phyloP scores from a whole-genome alignment of 1,140 invertebrate genomes.

The Yoshiicerus persimilis region DNA sequence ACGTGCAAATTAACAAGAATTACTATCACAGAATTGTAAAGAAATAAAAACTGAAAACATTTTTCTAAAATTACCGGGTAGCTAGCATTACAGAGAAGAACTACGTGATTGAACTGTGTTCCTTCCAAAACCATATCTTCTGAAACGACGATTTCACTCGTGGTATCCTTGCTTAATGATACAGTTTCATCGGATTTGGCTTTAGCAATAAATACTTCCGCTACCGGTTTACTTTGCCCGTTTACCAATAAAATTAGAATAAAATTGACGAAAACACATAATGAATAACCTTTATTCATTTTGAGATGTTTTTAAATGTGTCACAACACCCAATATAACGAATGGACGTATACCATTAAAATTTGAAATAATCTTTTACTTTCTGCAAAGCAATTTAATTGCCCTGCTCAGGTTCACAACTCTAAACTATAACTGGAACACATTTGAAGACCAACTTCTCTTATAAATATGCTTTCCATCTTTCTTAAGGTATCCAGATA shows the following conservation, averaged over 20 bases:
- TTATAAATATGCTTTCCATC: neutral
- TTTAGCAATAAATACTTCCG: conserved; percentile 34
- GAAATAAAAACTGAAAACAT: neutral
- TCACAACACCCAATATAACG: neutral
- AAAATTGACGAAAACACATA: neutral
- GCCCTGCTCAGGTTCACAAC: neutral
- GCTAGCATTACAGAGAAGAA: conserved; percentile 42
- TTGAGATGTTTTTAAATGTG: neutral
- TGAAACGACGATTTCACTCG: conserved; percentile 40
- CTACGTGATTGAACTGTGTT: conserved; percentile 40
- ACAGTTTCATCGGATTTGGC: neutral
- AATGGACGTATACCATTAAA: neutral
- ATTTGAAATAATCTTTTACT: neutral
- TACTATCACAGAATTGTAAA: too few species aligned
- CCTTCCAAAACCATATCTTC: conserved; percentile 40
- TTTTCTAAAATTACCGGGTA: conserved; percentile 22
- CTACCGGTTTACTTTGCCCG: neutral
- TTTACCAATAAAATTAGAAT: neutral
- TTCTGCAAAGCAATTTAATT: neutral
- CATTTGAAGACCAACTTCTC: neutral
- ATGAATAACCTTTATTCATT: neutral
- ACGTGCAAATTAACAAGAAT: too few species aligned
- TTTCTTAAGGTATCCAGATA: neutral
- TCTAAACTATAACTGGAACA: neutral
- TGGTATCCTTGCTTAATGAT: neutral